phyloP scores from a whole-genome alignment of 2,888 invertebrate genomes.

The Psococerastis gibbosa region DNA sequence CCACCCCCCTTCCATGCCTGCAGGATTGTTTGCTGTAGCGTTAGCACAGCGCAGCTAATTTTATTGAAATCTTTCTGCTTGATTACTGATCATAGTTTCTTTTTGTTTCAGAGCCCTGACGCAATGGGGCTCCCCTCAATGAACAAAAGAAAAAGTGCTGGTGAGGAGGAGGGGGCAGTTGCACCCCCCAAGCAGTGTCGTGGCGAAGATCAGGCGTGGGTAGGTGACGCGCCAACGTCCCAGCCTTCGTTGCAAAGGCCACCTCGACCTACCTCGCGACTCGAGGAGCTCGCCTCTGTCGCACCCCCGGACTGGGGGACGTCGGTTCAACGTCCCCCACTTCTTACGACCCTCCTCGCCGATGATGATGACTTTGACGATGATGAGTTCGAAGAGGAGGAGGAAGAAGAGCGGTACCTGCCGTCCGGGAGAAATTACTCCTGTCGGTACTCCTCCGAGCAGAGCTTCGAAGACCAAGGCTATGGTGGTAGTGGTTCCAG shows the following conservation, averaged over 20 bases:
- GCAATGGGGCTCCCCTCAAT: constrained; percentile 17
- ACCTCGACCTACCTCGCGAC: constrained; percentile 5
- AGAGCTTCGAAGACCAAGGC: constrained; percentile 14
- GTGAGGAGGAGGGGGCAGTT: constrained; percentile 16
- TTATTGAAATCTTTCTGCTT: too few relatives aligned
- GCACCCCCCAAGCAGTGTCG: constrained; percentile 12
- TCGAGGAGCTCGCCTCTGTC: constrained; percentile 3
- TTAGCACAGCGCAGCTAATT: too few relatives aligned
- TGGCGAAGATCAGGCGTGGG: constrained; percentile 9
- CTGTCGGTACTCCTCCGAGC: constrained; percentile 17
- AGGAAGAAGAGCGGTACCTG: constrained; percentile 25
- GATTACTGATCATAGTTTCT: too few relatives aligned
- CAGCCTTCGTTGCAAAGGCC: background rate
- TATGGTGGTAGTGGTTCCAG: constrained; percentile 13
- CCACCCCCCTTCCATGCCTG: too few relatives aligned
- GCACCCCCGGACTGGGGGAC: constrained; percentile 21
- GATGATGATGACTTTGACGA: constrained; percentile 43
- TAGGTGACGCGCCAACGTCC: background rate
- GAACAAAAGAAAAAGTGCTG: constrained; percentile 22
- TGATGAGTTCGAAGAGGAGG: constrained; percentile 34
- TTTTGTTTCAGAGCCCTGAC: constrained; percentile 14
- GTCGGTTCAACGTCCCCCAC: constrained; percentile 30
- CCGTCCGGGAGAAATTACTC: constrained; percentile 25
- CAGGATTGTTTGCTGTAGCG: too few relatives aligned
- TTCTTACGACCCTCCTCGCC: constrained; percentile 30